These are phyloP conservation scores for Pholis gunnellus DNA, from an alignment of 2,113 vertebrate genomes.

Conservation along the genomic window DNA sequence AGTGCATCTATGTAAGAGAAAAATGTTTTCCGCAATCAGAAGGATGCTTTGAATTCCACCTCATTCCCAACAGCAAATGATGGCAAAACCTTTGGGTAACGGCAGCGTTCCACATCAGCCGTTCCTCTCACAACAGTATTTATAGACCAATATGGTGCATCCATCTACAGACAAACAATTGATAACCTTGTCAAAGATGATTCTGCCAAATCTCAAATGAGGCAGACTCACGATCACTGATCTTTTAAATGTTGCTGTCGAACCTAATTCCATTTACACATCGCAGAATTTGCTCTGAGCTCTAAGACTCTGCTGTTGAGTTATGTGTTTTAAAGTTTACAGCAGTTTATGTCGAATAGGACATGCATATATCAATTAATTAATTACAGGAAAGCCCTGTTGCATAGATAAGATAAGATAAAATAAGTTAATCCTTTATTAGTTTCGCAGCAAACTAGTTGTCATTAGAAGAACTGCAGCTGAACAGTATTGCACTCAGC, in stretches of 20 bases:
- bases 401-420: too few species aligned
- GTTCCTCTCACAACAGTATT: background rate
- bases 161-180: background rate
- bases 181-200: background rate
- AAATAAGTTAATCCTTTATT: too few species aligned
- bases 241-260: background rate
- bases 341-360: background rate
- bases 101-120: background rate
- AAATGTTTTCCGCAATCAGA: background rate
- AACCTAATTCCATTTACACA: background rate
- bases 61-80: background rate
- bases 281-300: too few species aligned
- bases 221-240: background rate
- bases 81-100: background rate
- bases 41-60: background rate
- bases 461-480: conserved; percentile 23
- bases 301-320: background rate
- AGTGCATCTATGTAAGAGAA: background rate
- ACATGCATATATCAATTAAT: background rate
- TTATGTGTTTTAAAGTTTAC: background rate
- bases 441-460: too few species aligned
- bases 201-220: background rate
- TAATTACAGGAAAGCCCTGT: background rate
- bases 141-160: background rate
- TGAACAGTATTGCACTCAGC: background rate